A percentile compares a stretch with the other conserved stretches of the same genome.
Evolutionary conservation across 2,797 vertebrate species (phyloP).

Genomic region (Cygnus olor): DNA sequence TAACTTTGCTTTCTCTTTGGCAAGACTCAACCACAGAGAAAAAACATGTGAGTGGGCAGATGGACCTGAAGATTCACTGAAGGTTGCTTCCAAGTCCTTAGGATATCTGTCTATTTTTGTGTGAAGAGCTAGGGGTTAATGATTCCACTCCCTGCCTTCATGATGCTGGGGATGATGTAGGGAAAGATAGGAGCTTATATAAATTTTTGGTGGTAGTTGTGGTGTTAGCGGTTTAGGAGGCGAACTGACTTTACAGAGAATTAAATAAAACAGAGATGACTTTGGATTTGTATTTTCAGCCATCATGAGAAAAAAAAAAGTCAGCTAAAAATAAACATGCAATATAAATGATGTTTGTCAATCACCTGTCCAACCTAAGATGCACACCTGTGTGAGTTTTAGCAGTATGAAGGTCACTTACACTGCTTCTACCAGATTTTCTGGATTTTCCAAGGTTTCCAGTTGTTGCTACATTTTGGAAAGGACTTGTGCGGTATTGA

Average conservation of each 20-base stretch:
- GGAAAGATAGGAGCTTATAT: background rate
- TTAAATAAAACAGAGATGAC: background rate
- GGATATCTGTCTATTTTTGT: background rate
- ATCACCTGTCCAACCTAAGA: background rate
- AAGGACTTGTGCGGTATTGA: background rate
- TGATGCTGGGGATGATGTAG: background rate
- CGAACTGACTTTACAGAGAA: background rate
- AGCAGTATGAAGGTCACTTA: background rate
- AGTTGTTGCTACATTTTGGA: background rate
- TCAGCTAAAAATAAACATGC: background rate
- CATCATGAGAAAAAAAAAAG: background rate
- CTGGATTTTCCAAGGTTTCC: background rate
- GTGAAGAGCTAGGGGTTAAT: background rate
- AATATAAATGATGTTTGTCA: background rate
- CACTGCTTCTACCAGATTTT: background rate
- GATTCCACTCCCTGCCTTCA: background rate
- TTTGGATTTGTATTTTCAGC: background rate
- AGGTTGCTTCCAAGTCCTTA: background rate
- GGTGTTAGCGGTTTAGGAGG: background rate
- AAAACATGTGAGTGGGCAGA: background rate
- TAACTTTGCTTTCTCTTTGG: background rate
- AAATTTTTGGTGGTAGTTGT: constrained; percentile 4
- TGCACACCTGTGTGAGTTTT: background rate
- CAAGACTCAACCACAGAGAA: background rate
- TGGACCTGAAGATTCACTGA: background rate